A percentile compares a stretch with the other conserved stretches of the same genome.
These are phyloP conservation scores for Listronotus bonariensis DNA, from an alignment of 1,140 invertebrate genomes.

Conservation along the genomic window DNA sequence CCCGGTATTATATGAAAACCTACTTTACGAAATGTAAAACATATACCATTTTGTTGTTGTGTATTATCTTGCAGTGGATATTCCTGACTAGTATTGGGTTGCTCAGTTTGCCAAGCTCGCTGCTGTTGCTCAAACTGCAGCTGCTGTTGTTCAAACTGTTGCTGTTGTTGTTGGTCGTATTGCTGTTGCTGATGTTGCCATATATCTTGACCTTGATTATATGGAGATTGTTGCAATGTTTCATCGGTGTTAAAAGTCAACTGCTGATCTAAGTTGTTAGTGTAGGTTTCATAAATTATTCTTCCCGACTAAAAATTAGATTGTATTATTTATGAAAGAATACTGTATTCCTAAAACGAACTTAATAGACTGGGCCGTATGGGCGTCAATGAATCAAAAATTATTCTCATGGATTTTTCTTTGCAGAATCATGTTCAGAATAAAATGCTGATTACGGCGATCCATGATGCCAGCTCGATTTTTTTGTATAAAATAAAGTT, in stretches of 20 bases:
- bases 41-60: conserved; percentile 20
- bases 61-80: conserved; percentile 17
- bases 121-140: conserved; percentile 20
- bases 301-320: conserved; percentile 44
- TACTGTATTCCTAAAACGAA: no score
- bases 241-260: conserved; percentile 11
- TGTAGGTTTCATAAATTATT: conserved; percentile 37
- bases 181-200: conserved; percentile 50
- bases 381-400: no score
- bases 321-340: no score
- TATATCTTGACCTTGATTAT: conserved; percentile 11
- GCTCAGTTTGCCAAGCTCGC: conserved; percentile 16
- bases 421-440: no score
- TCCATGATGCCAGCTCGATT: no score
- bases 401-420: no score
- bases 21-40: no score
- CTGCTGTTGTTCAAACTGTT: conserved; percentile 41
- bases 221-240: conserved; percentile 13
- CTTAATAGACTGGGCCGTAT: no score
- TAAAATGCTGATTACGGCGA: no score
- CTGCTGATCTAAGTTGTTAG: conserved; percentile 1
- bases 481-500: no score
- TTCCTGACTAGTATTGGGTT: conserved; percentile 1
- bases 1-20: no score
- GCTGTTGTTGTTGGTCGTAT: conserved; percentile 51